These are phyloP conservation scores for Drosophila nr. medialis DNA, from an alignment of 2,888 invertebrate species.

Conservation along the genomic window DNA sequence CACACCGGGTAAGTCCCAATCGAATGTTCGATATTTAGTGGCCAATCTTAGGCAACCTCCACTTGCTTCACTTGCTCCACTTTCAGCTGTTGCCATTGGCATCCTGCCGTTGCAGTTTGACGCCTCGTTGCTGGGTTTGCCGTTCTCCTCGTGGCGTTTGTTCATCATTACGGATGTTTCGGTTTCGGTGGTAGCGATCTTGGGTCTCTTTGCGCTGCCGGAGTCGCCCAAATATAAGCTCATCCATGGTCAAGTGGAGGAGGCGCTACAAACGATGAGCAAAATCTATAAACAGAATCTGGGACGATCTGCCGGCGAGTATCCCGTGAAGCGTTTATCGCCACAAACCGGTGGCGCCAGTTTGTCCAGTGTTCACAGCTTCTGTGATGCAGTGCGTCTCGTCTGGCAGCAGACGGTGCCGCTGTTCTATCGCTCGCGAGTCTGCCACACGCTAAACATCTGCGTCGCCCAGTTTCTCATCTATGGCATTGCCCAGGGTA, in stretches of 20 bases:
- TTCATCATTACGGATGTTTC: conserved; percentile 88
- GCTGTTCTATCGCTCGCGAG: conserved; percentile 73
- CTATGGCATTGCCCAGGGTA: conserved; percentile 81
- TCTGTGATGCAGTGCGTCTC: conserved; percentile 75
- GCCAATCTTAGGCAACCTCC: not conserved
- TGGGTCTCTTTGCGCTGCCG: conserved; percentile 87
- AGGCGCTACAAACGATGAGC: conserved; percentile 87
- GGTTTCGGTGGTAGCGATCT: conserved; percentile 87
- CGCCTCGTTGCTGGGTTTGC: conserved; percentile 85
- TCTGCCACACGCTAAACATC: conserved; percentile 81
- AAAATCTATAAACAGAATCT: conserved; percentile 87
- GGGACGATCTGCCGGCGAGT: conserved; percentile 84
- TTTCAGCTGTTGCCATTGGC: conserved; percentile 88
- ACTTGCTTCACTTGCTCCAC: not conserved
- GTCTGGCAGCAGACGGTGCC: conserved; percentile 83
- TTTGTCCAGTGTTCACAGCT: conserved; percentile 71
- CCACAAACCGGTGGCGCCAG: conserved; percentile 73
- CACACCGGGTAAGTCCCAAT: conserved; percentile 84
- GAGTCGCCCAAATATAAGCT: conserved; percentile 93
- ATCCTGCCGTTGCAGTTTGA: conserved; percentile 88
- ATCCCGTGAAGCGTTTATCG: conserved; percentile 85
- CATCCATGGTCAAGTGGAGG: conserved; percentile 87
- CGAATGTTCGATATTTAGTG: not conserved
- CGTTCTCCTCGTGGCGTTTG: conserved; percentile 90
- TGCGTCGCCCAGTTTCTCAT: conserved; percentile 75